Evolutionary conservation across 2,113 vertebrate genomes (phyloP), one percentile per base, ranked within the genome.

Genomic region (Entelurus aequoreus): DNA sequence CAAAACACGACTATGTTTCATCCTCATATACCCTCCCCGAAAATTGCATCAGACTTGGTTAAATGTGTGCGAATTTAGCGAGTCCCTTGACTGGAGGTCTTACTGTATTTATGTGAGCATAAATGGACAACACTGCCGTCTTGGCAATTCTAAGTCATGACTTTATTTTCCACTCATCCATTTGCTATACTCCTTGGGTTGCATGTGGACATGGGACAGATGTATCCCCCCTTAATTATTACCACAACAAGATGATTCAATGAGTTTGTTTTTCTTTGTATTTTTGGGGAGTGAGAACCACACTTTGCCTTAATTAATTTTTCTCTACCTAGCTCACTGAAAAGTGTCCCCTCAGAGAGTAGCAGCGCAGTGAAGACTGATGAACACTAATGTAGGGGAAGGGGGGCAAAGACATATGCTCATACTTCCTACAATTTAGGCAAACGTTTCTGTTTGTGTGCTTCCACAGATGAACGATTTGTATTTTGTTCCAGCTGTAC

Each of bases 401-500:
- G 28, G 28, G 28, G 68, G 84, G 78, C 80, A 87, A 86, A 86
- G 88, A 86, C 88, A 91, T 88, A 92, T 90, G 90, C 71, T 87
- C 72, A 72, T 72, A 12, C 68, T 60, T 85, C 83, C 72, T 75
- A 72, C 76, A 86, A 81, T 84, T 71, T 71, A 72, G 84, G 71
- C 78, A 85, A 78, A 72, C 75, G 84, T 87, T 89, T 66, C 74
- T 81, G 81, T 86, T 82, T 88, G 83, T 83, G 80, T 72, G 56
- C 78, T 82, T 78, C 78, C 84, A 88, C 87, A 87, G 85, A 85
- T 93, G 92, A 94, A 88, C 93, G 91, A 92, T 91, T 86, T 87
- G 28, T 84, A 76, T 86, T 87, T 88, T 81, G 88, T 80, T 91
- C 91, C 85, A 88, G 85, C 80, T 86, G 83, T 51, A 62, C 82